A percentile compares a stretch with the other conserved stretches of the same genome.
Evolutionary conservation across 2,888 invertebrate genomes (phyloP).

Genomic region (Drepana falcataria): DNA sequence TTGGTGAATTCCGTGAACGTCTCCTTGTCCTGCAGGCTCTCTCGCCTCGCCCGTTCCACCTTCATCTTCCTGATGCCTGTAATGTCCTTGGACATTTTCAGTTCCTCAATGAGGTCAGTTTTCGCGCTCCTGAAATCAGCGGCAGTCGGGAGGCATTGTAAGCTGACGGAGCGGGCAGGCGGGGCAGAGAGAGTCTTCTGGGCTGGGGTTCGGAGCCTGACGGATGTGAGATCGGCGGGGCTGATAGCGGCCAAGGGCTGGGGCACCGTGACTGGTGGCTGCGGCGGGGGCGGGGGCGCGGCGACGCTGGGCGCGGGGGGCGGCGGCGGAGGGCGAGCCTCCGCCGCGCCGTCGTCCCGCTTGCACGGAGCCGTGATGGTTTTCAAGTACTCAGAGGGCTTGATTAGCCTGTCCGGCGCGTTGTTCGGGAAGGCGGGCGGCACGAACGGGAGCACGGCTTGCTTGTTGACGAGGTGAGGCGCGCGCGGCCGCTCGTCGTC

Average conservation of each 20-base stretch:
- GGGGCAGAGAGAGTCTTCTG: conserved; percentile 92
- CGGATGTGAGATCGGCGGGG: conserved; percentile 91
- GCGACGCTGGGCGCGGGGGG: conserved; percentile 67
- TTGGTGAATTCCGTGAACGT: conserved; percentile 90
- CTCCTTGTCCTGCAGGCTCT: conserved; percentile 89
- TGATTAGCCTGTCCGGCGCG: conserved; percentile 90
- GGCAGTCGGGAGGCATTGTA: conserved; percentile 83
- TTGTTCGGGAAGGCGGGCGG: conserved; percentile 92
- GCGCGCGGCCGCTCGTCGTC: conserved; percentile 77
- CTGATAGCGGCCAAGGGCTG: conserved; percentile 93
- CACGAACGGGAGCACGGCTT: conserved; percentile 92
- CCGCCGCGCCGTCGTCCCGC: conserved; percentile 71
- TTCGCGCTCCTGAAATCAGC: conserved; percentile 86
- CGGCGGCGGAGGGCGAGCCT: conserved; percentile 81
- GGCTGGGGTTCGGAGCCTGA: conserved; percentile 86
- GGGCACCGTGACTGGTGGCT: conserved; percentile 54
- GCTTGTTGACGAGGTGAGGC: conserved; percentile 88
- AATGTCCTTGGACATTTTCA: conserved; percentile 95
- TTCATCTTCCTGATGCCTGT: conserved; percentile 96
- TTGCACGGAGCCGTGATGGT: conserved; percentile 85
- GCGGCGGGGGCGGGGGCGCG: conserved; percentile 56
- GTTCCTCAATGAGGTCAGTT: conserved; percentile 92
- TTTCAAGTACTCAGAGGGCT: conserved; percentile 94
- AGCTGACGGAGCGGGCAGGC: conserved; percentile 82
- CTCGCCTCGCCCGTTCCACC: conserved; percentile 91